Evolutionary conservation across 1,140 invertebrate species (phyloP).

Genomic region (Diabrotica virgifera): DNA sequence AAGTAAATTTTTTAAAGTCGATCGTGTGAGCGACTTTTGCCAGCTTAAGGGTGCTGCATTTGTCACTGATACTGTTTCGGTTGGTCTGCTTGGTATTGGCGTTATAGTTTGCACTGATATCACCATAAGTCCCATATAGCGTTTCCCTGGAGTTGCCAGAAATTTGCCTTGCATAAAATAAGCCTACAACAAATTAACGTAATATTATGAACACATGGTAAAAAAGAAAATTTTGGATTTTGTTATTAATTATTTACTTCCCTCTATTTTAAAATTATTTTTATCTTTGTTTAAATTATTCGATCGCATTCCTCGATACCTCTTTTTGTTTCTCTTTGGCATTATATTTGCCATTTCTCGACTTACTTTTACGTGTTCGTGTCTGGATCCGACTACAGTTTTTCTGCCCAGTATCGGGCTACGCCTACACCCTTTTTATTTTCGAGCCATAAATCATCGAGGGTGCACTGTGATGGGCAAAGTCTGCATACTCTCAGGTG

Average conservation of each 20-base stretch:
- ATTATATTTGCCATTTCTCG: too few relatives aligned
- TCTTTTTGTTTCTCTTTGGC: too few relatives aligned
- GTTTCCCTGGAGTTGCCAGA: slow-evolving; percentile 85
- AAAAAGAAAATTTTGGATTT: background rate
- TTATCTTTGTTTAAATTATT: background rate
- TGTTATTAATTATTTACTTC: background rate
- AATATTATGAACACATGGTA: background rate
- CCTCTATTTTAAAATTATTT: background rate
- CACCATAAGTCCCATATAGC: slow-evolving; percentile 75
- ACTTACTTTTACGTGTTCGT: too few relatives aligned
- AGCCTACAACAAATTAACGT: slow-evolving; percentile 52
- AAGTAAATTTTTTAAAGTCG: slow-evolving; percentile 26
- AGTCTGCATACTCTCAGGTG: too few relatives aligned
- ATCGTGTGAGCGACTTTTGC: slow-evolving; percentile 23
- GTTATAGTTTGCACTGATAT: slow-evolving; percentile 70
- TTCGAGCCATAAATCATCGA: too few relatives aligned
- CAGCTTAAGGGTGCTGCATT: slow-evolving; percentile 15
- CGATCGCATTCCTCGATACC: background rate
- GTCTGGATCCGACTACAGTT: too few relatives aligned
- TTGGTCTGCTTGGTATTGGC: slow-evolving; percentile 45
- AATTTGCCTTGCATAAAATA: slow-evolving; percentile 64
- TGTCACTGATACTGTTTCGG: slow-evolving; percentile 19
- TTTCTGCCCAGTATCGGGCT: too few relatives aligned
- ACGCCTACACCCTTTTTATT: too few relatives aligned
- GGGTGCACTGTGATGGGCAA: too few relatives aligned